Base-by-base conservation (phyloP, 2,888 invertebrate species). In the Hesperia comma region DNA sequence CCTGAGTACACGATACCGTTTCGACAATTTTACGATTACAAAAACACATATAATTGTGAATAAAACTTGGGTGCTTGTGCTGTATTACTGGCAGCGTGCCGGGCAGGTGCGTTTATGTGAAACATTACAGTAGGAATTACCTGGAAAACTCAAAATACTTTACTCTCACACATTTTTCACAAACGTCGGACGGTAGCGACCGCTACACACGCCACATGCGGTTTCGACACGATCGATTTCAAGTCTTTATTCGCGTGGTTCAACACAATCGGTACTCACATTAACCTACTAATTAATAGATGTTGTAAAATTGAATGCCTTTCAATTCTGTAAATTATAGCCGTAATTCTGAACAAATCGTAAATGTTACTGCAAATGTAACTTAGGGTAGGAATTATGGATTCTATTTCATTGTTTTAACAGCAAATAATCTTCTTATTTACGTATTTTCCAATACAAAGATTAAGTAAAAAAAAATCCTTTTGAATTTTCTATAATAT, bases 51-150 rank as follows among this genome's bases (percentile, higher is more conserved):
- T 87, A 84, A 90, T 88, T 83, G 89, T 92, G 89, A 90, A 88
- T 83, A 92, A 92, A 92, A 92, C 82, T 88, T 90, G 88, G 88
- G 92, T 92, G 92, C 92, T 88, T 88, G 92, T 92, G 92, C 92
- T 89, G 84, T 83, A 86, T 85, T 92, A 92, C 92, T 92, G 92
- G 92, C 92, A 81, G 92, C 92, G 92, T 92, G 92, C 92, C 92
- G 91, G 90, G 92, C 92, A 92, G 86, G 92, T 92, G 92, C 92
- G 87, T 77, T 85, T 90, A 90, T 87, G 90, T 90, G 88, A 89
- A 90, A 90, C 86, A 91, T 88, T 88, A 88, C 85, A 82, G 80
- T 85, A 84, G 82, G 82, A 83, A 82, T 89, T 91, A 91, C 90
- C 91, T 91, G 90, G 80, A 83, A 85, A 82, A 86, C 84, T 77